Evolutionary conservation across 1,140 invertebrate species (phyloP).

Genomic region (Lasaia peninsularis): DNA sequence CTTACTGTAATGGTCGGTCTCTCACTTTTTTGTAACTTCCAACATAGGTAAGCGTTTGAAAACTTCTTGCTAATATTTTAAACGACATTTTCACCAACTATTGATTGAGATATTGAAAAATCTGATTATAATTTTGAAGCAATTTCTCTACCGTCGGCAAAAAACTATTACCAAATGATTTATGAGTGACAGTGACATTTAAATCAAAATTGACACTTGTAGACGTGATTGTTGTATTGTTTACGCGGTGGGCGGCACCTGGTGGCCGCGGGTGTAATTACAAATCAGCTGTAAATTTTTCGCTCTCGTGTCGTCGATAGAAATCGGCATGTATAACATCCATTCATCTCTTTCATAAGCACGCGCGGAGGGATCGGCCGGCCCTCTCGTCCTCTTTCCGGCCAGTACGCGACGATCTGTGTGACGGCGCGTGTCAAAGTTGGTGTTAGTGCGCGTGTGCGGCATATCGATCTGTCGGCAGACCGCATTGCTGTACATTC

Average conservation of each 20-base stretch:
- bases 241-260: conserved; percentile 43
- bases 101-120: not conserved
- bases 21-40: conserved; percentile 59
- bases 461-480: conserved; percentile 67
- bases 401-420: conserved; percentile 37
- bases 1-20: conserved; percentile 53
- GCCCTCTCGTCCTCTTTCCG: conserved; percentile 49
- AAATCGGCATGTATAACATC: conserved; percentile 55
- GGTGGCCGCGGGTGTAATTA: conserved; percentile 30
- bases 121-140: not conserved
- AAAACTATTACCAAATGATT: not conserved
- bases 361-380: conserved; percentile 50
- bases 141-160: not conserved
- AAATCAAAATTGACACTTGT: conserved; percentile 20
- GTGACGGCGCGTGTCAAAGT: conserved; percentile 41
- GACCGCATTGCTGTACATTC: conserved; percentile 76
- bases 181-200: conserved; percentile 1
- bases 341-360: conserved; percentile 63
- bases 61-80: conserved; percentile 49
- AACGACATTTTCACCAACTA: conserved; percentile 46
- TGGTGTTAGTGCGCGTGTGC: conserved; percentile 60
- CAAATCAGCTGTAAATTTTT: conserved; percentile 65
- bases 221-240: conserved; percentile 36
- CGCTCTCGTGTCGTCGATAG: conserved; percentile 43
- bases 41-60: conserved; percentile 56